Evolutionary conservation across 2,888 invertebrate genomes (phyloP), one percentile per base, ranked within the genome.

Genomic region (Aphidius colemani): DNA sequence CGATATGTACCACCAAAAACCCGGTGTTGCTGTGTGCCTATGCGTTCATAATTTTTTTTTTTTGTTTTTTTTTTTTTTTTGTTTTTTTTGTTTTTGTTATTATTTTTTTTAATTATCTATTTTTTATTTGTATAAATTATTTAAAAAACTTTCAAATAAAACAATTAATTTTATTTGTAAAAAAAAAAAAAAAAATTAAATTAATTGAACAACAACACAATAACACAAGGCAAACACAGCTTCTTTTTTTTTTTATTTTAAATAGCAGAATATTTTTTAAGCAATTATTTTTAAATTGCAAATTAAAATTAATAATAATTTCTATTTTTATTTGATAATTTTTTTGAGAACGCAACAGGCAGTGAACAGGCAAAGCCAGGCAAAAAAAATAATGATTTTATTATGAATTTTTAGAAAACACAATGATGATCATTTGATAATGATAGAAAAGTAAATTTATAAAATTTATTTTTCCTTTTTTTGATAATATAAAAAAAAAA

Each of bases 1-100:
- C 72, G 82, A 81, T 77, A 82, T 77, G 80, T 81, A 81, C 79
- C 80, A 81, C 82, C 82, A 82, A 74, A 82, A 77, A 75, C 81
- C 75, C 73, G 80, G 79, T 67, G 76, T 79, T 72, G 79, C 74
- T 75, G 82, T 75, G 74, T 81, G 80, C 80, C 81, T 80, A 78
- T 69, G 74, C 72, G 75, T 49, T 64, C 18, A 48, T 59, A 63
- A 59, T 60, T 50, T 10, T 59, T 44, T 59, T 51, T 55, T 41
- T 53, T 62, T 60, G 11, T 41, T 44, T 50, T 62, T 65, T 64
- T 65, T 43, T 39, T 66, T 51, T 57, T 50, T 46, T 11, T 41
- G 40, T 48, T 39, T 53, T 53, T 45, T 46, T 46, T 40, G 46
- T 30, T 30, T 30, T 30, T 13, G 43, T 60, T 49, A 43, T 53